Base-by-base conservation (phyloP, 2,113 vertebrate genomes). In the Prietella phreatophila region DNA sequence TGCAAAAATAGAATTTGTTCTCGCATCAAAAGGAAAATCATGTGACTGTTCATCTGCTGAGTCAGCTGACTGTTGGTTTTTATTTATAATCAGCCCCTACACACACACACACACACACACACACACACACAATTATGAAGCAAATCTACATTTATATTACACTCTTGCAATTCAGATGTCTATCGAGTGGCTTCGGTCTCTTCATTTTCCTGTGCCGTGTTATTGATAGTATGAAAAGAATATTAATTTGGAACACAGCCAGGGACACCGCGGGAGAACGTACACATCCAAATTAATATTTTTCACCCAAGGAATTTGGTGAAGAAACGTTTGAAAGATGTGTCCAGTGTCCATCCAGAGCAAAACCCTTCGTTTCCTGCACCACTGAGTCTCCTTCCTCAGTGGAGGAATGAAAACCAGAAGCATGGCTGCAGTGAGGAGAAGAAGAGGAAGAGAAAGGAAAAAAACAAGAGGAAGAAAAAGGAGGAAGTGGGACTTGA, bases 1-100 rank as follows among this genome's bases (percentile, higher is more conserved):
- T 88, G 87, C 86, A 90, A 85, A 87, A 89, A 88, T 85, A 89
- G 82, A 90, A 91, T 89, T 88, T 86, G 86, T 91, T 91, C 86
- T 89, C 42, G 81, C 87, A 91, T 91, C 86, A 84, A 90, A 55
- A 89, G 90, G 39, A 60, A 75, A 84, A 85, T 85, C 56, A 60
- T 33, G 83, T 69, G 56, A 84, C 55, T 83, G 79, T 86, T 88
- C 84, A 33, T 85, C 73, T 88, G 88, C 84, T 87, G 86, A 65
- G 63, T 89, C 65, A 78, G 88, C 82, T 67, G 83, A 69, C 79
- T 86, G 79, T 42, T 79, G 69, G 76, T 79, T 86, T 89, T 85
- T 88, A 88, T 91, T 85, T 56, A 91, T 85, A 61, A 84, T 85
- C 82, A 27, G 76, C 53, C 25, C 30, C 69, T 83, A 39, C 25